A percentile compares a stretch with the other conserved stretches of the same genome.
Conservation (phyloP, 1,140 invertebrate species). For the Harlomillsia oculata region DNA sequence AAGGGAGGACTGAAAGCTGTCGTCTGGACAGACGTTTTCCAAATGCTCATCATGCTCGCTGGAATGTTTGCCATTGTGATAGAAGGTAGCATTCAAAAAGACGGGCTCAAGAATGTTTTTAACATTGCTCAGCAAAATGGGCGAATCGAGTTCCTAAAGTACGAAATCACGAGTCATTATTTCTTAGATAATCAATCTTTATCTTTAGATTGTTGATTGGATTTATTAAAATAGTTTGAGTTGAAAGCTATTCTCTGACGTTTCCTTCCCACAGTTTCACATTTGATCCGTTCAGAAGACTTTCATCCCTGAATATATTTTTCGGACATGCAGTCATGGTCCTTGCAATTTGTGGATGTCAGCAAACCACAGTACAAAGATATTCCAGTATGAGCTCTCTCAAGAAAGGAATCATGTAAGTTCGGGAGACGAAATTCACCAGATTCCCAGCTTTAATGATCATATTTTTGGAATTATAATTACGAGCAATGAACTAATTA, state of each 20-base stretch:
- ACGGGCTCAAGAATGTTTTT: constrained; percentile 37
- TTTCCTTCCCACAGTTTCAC: constrained; percentile 54
- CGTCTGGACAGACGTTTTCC: constrained; percentile 14
- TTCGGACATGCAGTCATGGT: constrained; percentile 64
- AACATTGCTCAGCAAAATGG: constrained; percentile 29
- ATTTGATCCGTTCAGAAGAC: constrained; percentile 63
- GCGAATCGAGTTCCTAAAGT: constrained; percentile 36
- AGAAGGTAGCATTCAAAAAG: constrained; percentile 38
- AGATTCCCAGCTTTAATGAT: not conserved
- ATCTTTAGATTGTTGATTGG: too few relatives aligned
- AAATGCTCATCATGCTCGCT: constrained; percentile 52
- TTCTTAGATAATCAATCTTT: too few relatives aligned
- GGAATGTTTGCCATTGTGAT: constrained; percentile 55
- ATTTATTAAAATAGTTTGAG: too few relatives aligned
- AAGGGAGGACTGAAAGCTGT: constrained; percentile 24
- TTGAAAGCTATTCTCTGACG: too few relatives aligned
- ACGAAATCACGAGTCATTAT: too few relatives aligned
- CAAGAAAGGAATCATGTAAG: constrained; percentile 32
- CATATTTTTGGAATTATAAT: not conserved
- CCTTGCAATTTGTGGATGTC: constrained; percentile 56
- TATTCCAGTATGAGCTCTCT: constrained; percentile 37
- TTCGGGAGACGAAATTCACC: not conserved
- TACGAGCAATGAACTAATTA: not conserved
- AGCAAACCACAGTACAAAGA: constrained; percentile 39
- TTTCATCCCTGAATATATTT: constrained; percentile 65